These are phyloP conservation scores for Illadopsis cleaveri DNA, from an alignment of 2,113 vertebrate genomes.

Conservation along the genomic window DNA sequence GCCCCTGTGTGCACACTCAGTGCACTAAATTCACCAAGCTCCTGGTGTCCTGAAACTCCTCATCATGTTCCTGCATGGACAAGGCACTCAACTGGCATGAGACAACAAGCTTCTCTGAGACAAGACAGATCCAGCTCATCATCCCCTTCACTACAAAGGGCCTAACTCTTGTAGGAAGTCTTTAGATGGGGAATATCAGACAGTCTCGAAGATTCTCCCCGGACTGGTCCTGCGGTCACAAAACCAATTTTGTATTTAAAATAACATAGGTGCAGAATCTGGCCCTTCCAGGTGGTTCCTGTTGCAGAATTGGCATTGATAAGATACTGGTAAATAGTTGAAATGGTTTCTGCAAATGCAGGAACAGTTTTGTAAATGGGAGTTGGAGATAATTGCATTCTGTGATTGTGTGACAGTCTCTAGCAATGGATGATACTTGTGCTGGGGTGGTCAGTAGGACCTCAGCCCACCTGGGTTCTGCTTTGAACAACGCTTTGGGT, in stretches of 20 bases:
- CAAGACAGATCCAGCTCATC: not conserved
- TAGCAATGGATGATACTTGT: not conserved
- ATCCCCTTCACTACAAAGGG: not conserved
- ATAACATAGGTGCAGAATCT: not conserved
- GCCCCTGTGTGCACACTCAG: not conserved
- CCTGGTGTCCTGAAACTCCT: not conserved
- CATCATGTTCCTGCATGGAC: not conserved
- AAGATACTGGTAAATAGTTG: not conserved
- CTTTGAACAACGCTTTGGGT: not conserved
- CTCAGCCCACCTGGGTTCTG: not conserved
- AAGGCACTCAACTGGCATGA: not conserved
- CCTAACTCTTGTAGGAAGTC: not conserved
- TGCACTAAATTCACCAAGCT: not conserved
- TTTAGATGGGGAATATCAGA: not conserved
- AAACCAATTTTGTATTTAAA: not conserved
- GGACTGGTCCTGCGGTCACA: not conserved
- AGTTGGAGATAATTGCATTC: not conserved
- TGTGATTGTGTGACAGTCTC: not conserved
- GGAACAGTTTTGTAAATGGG: not conserved
- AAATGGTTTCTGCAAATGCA: not conserved
- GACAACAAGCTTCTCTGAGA: not conserved
- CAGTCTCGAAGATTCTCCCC: not conserved
- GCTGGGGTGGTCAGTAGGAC: not conserved
- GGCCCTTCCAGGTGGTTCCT: not conserved
- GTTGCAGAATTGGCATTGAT: not conserved